Base-by-base conservation (phyloP, 2,888 invertebrate species). In the Diadegma fenestrale region DNA sequence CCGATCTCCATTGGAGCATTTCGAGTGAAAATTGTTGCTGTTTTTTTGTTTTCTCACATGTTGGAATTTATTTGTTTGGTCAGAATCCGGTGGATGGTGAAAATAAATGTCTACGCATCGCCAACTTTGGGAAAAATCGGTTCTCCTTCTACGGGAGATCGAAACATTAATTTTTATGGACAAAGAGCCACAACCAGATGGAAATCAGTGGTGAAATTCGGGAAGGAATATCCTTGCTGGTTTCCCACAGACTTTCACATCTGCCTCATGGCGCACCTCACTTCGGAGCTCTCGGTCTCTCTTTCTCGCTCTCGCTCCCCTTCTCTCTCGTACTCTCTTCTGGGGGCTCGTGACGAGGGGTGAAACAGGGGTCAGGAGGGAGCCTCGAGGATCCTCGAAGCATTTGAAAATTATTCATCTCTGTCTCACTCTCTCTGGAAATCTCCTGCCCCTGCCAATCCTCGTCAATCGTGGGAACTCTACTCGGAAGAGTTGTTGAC, bases 401-500 rank as follows among this genome's bases (percentile, higher is more conserved):
- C 75, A 68, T 86, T 85, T 79, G 72, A 58, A 48, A 71, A 71
- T 75, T 66, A 41, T 48, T 83, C 82, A 72, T 75, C 81, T 82
- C 72, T 45, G 48, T 79, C 85, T 72, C 72, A 33, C 82, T 79
- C 78, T 79, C 78, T 58, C 71, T 48, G 69, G 37, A 26, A 73
- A 75, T 43, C 68, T 63, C 80, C 51, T 75, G 69, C 72, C 64
- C 69, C 71, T 82, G 82, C 81, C 86, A 75, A 78, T 82, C 82
- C 82, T 22, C 88, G 84, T 93, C 93, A 93, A 91, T 93, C 93
- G 93, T 94, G 94, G 94, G 93, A 93, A 92, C 92, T 91, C 85
- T 88, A 92, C 91, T 92, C 92, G 93, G 92, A 93, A 93, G 93
- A 93, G 93, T 93, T 92, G 92, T 93, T 94, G 94, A 94, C 94